Evolutionary conservation across 2,797 vertebrate species (phyloP).

Genomic region (Naso thynnoides): DNA sequence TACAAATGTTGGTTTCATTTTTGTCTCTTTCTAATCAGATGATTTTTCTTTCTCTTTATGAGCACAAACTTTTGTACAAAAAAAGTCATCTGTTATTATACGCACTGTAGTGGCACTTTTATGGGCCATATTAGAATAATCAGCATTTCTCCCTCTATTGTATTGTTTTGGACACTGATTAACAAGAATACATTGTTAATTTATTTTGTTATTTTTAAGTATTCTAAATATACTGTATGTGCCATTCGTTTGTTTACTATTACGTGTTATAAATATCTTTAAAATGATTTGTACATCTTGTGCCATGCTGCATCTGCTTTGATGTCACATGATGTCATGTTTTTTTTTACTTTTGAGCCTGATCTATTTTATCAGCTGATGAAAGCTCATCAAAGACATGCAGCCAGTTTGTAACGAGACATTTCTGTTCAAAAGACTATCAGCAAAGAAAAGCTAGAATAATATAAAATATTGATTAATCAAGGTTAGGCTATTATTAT

Average conservation of each 20-base stretch:
- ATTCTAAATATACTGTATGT: conserved; percentile 28
- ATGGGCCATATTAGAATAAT: conserved; percentile 34
- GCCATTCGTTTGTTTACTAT: conserved; percentile 40
- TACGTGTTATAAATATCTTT: conserved; percentile 59
- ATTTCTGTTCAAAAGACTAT: neutral
- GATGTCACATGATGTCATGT: conserved; percentile 32
- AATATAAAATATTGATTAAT: neutral
- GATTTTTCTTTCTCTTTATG: conserved; percentile 53
- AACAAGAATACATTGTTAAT: conserved; percentile 35
- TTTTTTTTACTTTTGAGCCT: neutral
- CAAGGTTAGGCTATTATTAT: neutral
- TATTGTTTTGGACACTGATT: conserved; percentile 11
- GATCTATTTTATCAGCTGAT: neutral
- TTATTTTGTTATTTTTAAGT: conserved; percentile 29
- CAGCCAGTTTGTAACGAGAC: neutral
- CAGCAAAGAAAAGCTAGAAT: neutral
- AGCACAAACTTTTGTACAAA: conserved; percentile 62
- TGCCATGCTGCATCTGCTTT: conserved; percentile 43
- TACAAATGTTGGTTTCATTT: conserved; percentile 12
- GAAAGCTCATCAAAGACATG: neutral
- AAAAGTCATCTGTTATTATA: conserved; percentile 34
- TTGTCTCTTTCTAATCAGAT: conserved; percentile 20
- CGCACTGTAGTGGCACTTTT: conserved; percentile 35
- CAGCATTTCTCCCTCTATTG: neutral
- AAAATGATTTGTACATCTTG: conserved; percentile 25